phyloP scores from a whole-genome alignment of 2,797 vertebrate species.

The Dendrocincla tyrannina region DNA sequence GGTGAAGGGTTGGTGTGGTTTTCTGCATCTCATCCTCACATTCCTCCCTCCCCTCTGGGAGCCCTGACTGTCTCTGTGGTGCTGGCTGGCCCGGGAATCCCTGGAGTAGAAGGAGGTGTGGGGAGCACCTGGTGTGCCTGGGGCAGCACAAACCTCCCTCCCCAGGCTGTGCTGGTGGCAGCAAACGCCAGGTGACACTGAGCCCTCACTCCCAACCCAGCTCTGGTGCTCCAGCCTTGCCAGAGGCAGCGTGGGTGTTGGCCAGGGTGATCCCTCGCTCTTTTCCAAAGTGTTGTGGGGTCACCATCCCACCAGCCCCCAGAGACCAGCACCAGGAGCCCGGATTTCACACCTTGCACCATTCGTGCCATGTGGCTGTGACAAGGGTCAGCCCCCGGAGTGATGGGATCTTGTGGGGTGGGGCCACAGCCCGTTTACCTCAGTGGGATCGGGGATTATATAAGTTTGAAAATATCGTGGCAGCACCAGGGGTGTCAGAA shows the following conservation, averaged over 20 bases:
- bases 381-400: background rate
- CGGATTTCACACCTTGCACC: background rate
- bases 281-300: background rate
- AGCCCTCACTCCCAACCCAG: background rate
- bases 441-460: background rate
- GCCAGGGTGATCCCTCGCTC: background rate
- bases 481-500: background rate
- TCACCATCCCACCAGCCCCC: background rate
- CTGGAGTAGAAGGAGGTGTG: background rate
- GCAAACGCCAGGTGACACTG: background rate
- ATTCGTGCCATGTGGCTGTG: fast-evolving
- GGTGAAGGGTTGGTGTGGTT: fast-evolving
- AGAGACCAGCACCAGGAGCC: background rate
- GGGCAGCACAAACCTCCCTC: background rate
- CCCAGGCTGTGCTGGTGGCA: fast-evolving
- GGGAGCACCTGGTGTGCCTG: fast-evolving
- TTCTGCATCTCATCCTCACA: background rate
- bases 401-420: background rate
- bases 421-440: background rate
- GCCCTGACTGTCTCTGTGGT: fast-evolving
- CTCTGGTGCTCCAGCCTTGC: background rate
- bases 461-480: background rate
- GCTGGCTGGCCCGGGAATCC: background rate
- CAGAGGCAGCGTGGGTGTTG: fast-evolving
- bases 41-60: background rate